Evolutionary conservation across 2,888 invertebrate genomes (phyloP), one percentile per base, ranked within the genome.

Genomic region (Campoplex capitator): DNA sequence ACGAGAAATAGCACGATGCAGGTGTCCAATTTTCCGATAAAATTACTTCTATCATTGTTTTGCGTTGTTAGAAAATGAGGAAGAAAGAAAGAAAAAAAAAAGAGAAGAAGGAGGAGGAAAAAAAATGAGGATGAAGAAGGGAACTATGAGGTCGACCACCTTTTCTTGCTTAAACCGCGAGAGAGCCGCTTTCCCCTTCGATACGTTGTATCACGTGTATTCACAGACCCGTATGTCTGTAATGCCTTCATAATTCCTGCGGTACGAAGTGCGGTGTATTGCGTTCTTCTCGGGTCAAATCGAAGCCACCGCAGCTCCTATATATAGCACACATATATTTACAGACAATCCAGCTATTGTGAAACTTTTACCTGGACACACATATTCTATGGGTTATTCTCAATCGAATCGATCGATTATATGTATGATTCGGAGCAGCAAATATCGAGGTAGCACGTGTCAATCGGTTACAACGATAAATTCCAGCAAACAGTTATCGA

Each of bases 181-280:
- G 81, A 77, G 81, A 77, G 70, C 73, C 42, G 76, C 74, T 88
- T 88, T 88, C 88, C 87, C 88, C 88, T 88, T 88, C 87, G 87
- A 87, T 88, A 85, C 54, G 38, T 77, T 51, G 18, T 65, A 54
- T n/a, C 32, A 76, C 48, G 48, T 65, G 48, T 35, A 23, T 78
- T 6, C 6, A 68, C 42, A 73, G 9, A 58, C 87, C 87, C 85
- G 68, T 82, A 76, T 76, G 78, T 48, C 16, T 75, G 80, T 80
- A 87, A 84, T 80, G 78, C 87, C 83, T 85, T 83, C 81, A 87
- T 88, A 88, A 88, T 88, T 88, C 83, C 85, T 87, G 85, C 75
- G 88, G 88, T 87, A 84, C 76, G 68, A 77, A 54, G 76, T 83
- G 85, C 74, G 85, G 68, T 56, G 58, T 74, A 77, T 77, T 87